Base-by-base conservation (phyloP, 2,888 invertebrate genomes). In the Rugalucina vietnamica region DNA sequence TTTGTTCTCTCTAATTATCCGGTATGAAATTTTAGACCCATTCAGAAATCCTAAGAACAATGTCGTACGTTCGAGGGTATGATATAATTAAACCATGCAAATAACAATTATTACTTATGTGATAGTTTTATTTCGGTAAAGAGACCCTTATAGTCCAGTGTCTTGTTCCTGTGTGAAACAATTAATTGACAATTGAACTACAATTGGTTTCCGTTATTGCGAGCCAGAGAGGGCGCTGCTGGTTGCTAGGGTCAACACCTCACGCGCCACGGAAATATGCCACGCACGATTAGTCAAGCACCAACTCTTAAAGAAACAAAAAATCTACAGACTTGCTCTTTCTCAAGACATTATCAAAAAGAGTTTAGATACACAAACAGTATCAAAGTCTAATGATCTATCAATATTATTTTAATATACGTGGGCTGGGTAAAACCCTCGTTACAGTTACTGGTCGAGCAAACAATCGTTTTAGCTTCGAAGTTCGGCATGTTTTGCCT, bases 181-280 rank as follows among this genome's bases (percentile, higher is more conserved):
- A 76, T 81, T 81, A 81, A 70, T 76, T 72, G 71, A 70, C 54
- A 70, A 57, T 76, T 71, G 80, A 76, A 24, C 39, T 60, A 50
- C 57, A 76, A 84, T 79, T 87, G 78, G 34, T 78, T 87, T 84
- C 87, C 87, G 87, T 32, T 79, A 87, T 81, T 87, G 75, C 70
- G 72, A 78, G 75, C 75, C 65, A 65, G 34, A 65, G 65, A 34
- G 65, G 65, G 65, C 65, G 65, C 65, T 65, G 24, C 34, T 32
- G 34, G 24, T 65, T 65, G 65, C n/a, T 65, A 34, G 65, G 65
- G 65, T 65, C 65, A 65, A 65, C 65, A 65, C 65, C 65, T 65
- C 65, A 34, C 65, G 65, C 65, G 65, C 65, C 65, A 65, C 65
- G 65, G 65, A 65, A 65, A 65, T 34, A 29, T 65, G 65, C 65